phyloP scores from a whole-genome alignment of 2,113 vertebrate species.

The Polyodon spathula region DNA sequence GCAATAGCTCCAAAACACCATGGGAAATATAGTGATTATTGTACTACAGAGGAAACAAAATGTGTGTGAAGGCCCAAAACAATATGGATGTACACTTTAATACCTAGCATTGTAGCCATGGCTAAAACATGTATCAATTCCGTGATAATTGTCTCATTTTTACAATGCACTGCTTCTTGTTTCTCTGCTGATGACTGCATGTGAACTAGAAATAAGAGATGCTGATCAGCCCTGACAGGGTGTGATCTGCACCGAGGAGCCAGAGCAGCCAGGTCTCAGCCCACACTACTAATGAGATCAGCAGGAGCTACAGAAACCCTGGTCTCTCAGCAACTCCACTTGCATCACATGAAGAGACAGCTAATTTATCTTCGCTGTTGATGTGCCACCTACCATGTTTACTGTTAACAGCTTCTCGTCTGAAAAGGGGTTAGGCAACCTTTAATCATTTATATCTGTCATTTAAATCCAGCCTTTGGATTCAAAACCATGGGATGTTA shows the following conservation, averaged over 20 bases:
- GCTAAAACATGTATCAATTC: constrained; percentile 8
- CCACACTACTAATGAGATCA: constrained; percentile 23
- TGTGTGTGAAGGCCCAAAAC: too few relatives aligned
- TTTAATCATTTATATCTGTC: too few relatives aligned
- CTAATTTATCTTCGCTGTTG: neutral
- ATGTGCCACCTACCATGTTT: constrained; percentile 15
- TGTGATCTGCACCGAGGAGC: constrained; percentile 5
- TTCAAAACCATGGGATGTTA: too few relatives aligned
- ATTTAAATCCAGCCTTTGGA: too few relatives aligned
- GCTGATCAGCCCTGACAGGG: constrained; percentile 27
- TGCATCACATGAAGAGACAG: neutral
- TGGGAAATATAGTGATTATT: too few relatives aligned
- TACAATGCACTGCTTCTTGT: neutral
- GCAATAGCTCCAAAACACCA: too few relatives aligned
- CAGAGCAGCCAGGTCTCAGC: constrained; percentile 2
- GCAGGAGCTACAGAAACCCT: neutral
- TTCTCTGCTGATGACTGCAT: neutral
- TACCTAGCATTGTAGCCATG: constrained; percentile 1
- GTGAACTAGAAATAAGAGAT: constrained; percentile 18
- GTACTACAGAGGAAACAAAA: too few relatives aligned
- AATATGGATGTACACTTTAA: neutral
- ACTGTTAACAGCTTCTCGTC: neutral
- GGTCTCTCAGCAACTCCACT: neutral
- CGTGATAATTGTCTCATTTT: constrained; percentile 7
- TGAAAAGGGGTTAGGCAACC: neutral